A percentile compares a stretch with the other conserved stretches of the same genome.
Evolutionary conservation across 2,888 invertebrate genomes (phyloP).

Genomic region (Euphydryas editha): DNA sequence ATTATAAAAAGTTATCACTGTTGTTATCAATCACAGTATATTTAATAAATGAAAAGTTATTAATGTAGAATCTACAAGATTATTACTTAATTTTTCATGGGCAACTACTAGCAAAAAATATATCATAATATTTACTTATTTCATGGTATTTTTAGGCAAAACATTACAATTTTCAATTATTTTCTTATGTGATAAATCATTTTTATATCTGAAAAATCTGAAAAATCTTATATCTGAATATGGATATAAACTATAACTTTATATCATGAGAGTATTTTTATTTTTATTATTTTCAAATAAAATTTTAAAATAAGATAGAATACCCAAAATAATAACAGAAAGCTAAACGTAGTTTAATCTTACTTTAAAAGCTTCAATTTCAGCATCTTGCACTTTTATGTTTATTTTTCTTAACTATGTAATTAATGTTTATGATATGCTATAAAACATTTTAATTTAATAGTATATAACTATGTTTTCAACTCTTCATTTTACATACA

Average conservation of each 20-base stretch:
- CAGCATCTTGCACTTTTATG: conserved; percentile 22
- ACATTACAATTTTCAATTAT: neutral
- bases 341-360: conserved; percentile 8
- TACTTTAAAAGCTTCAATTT: conserved; percentile 17
- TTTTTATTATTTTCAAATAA: neutral
- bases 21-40: neutral
- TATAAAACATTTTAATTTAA: neutral
- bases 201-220: too few relatives aligned
- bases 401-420: neutral
- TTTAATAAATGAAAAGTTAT: neutral
- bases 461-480: neutral
- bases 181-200: neutral
- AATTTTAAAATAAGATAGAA: neutral
- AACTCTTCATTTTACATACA: neutral
- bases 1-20: neutral
- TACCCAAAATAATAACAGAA: neutral
- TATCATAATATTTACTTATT: neutral
- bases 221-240: too few relatives aligned
- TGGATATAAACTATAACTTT: too few relatives aligned
- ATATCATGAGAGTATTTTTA: too few relatives aligned
- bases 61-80: neutral
- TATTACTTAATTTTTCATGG: neutral
- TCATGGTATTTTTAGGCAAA: neutral
- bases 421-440: neutral
- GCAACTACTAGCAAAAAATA: neutral